A percentile compares a stretch with the other conserved stretches of the same genome.
These are phyloP conservation scores for Nyctereutes procyonoides DNA, from an alignment of 2,113 vertebrate species.

Conservation along the genomic window DNA sequence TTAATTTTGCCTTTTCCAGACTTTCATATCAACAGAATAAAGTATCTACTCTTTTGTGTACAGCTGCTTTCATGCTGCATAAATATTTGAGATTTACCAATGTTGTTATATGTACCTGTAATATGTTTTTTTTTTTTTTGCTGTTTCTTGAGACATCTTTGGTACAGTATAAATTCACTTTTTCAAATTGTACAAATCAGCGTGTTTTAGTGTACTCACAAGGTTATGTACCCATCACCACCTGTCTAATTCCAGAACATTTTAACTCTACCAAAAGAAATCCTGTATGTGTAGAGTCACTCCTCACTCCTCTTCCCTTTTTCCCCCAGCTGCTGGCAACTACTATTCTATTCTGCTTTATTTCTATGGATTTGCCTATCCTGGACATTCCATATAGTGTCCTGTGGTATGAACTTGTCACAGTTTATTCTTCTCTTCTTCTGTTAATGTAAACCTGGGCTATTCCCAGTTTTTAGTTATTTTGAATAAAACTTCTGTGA, in stretches of 20 bases:
- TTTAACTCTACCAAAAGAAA: background rate
- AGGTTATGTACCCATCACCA: background rate
- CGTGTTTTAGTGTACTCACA: background rate
- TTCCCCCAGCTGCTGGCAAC: background rate
- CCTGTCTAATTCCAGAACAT: background rate
- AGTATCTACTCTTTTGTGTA: background rate
- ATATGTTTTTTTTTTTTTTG: slow-evolving; percentile 2
- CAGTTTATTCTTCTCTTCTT: background rate
- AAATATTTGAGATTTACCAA: background rate
- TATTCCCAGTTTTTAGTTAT: slow-evolving; percentile 13
- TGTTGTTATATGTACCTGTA: background rate
- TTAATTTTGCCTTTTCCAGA: background rate
- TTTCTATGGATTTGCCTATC: slow-evolving; percentile 5
- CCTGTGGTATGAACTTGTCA: background rate
- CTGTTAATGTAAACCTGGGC: slow-evolving; percentile 25
- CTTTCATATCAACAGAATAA: background rate
- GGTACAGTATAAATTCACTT: background rate
- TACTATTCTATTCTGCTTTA: background rate
- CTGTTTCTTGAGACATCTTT: background rate
- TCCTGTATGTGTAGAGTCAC: background rate
- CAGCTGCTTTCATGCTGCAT: background rate
- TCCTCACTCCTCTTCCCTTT: too few relatives aligned
- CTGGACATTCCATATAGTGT: background rate
- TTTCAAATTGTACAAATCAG: background rate
- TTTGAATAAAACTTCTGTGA: background rate